Percentiles rank a stretch among this genome's conserved stretches.
Evolutionary conservation across 2,113 vertebrate species (phyloP).

Genomic region (Melanostigma gelatinosum): DNA sequence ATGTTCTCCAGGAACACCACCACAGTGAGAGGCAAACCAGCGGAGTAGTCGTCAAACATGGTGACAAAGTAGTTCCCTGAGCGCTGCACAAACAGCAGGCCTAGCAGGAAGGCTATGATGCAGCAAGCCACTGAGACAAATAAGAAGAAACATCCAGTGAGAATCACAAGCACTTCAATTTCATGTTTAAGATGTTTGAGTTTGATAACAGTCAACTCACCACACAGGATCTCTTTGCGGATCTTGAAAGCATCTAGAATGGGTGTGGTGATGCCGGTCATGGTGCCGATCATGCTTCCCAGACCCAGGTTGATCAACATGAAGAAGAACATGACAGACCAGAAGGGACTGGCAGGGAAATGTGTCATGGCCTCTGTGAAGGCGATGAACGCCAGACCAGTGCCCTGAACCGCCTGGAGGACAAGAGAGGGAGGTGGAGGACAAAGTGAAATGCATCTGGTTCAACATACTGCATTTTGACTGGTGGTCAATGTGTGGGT

Average conservation of each 20-base stretch:
- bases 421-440: background rate
- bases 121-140: slow-evolving; percentile 89
- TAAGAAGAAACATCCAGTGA: slow-evolving; percentile 32
- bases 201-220: slow-evolving; percentile 79
- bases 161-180: background rate
- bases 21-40: slow-evolving; percentile 94
- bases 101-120: slow-evolving; percentile 92
- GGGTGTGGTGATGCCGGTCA: slow-evolving; percentile 97
- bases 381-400: slow-evolving; percentile 98
- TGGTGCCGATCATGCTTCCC: slow-evolving; percentile 99
- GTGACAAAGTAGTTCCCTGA: slow-evolving; percentile 99
- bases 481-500: background rate
- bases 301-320: slow-evolving; percentile 98
- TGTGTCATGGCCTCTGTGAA: slow-evolving; percentile 99
- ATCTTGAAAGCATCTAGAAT: slow-evolving; percentile 98
- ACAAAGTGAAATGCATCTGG: background rate
- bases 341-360: slow-evolving; percentile 95
- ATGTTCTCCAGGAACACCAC: slow-evolving; percentile 98
- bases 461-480: background rate
- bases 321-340: slow-evolving; percentile 99
- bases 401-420: slow-evolving; percentile 94
- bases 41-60: slow-evolving; percentile 99
- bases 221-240: slow-evolving; percentile 96
- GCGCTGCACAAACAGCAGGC: slow-evolving; percentile 97
- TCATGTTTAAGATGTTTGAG: background rate